phyloP scores from a whole-genome alignment of 2,113 vertebrate genomes.

The Sprattus sprattus region DNA sequence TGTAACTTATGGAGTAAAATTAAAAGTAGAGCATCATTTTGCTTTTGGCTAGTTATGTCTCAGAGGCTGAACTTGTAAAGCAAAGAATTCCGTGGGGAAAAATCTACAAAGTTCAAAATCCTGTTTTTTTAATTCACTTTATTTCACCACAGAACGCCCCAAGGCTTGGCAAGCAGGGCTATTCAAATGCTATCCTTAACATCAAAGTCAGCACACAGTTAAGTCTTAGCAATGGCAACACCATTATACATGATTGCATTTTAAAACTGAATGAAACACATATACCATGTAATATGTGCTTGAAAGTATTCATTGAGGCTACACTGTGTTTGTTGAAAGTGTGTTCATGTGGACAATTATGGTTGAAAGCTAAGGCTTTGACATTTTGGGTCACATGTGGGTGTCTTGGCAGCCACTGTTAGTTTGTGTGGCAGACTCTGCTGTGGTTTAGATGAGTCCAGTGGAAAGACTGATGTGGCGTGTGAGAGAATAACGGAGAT shows the following conservation, averaged over 20 bases:
- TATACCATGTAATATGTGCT: conserved; percentile 35
- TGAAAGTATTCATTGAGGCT: conserved; percentile 52
- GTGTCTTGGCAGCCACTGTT: conserved; percentile 53
- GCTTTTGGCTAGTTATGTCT: conserved; percentile 31
- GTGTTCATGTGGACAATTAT: conserved; percentile 56
- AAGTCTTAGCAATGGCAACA: conserved; percentile 5
- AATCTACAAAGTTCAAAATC: conserved; percentile 14
- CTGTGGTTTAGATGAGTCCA: conserved; percentile 31
- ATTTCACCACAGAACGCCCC: neutral
- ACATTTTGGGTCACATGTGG: conserved; percentile 57
- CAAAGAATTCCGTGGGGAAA: conserved; percentile 38
- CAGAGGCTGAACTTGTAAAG: conserved; percentile 45
- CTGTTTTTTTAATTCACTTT: conserved; percentile 3
- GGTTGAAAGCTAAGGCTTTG: conserved; percentile 44
- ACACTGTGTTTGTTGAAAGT: conserved; percentile 47
- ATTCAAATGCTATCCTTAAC: neutral
- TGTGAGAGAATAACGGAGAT: conserved; percentile 12
- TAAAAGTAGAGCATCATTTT: conserved; percentile 33
- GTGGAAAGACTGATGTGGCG: conserved; percentile 57
- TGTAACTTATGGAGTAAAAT: conserved; percentile 28
- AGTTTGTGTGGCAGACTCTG: conserved; percentile 32
- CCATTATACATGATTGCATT: conserved; percentile 8
- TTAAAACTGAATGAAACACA: neutral
- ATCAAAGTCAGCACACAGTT: neutral
- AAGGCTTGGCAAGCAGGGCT: neutral